Base-by-base conservation (phyloP, 2,888 invertebrate genomes). In the Colostygia pectinataria region DNA sequence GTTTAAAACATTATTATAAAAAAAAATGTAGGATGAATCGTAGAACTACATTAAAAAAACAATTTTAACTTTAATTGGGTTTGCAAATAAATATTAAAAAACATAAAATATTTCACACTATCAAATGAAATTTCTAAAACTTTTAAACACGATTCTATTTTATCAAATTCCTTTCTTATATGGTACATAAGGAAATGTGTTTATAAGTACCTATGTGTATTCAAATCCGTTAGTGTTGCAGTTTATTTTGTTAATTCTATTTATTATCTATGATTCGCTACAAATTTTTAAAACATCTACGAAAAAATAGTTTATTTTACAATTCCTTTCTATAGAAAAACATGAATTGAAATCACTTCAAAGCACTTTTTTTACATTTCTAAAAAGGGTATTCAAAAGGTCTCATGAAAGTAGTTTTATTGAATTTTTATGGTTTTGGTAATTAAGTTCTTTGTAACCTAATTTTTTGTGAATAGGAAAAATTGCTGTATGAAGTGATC, bases 221-320 rank as follows among this genome's bases (percentile, higher is more conserved):
- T 88, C 88, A 89, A 89, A 89, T 89, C 88, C 88, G 55, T 88
- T 80, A 86, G 88, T 88, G 88, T 74, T 88, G 87, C 87, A 88
- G 87, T 84, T 77, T 66, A 71, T 61, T 65, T 73, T 72, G 57
- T 63, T 64, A 71, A 65, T 43, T 46, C 46, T 54, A 55, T 50
- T 66, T 67, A 61, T 59, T 59, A 64, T 65, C 72, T 80, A 79
- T 76, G 61, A 61, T 57, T 65, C 46, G 67, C 79, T 80, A 81
- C 71, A 44, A 66, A 71, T 67, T 67, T 68, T 65, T 55, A 66
- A 76, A 66, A 65, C 56, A 25, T 59, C 74, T 77, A 79, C 68
- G 51, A 68, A 72, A 71, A 62, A 56, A 70, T 64, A 61, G 50
- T 68, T 68, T 66, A 69, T 74, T 59, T 63, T 81, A 84, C 83